These are phyloP conservation scores for Scortum barcoo DNA, from an alignment of 2,113 vertebrate genomes.

Conservation along the genomic window DNA sequence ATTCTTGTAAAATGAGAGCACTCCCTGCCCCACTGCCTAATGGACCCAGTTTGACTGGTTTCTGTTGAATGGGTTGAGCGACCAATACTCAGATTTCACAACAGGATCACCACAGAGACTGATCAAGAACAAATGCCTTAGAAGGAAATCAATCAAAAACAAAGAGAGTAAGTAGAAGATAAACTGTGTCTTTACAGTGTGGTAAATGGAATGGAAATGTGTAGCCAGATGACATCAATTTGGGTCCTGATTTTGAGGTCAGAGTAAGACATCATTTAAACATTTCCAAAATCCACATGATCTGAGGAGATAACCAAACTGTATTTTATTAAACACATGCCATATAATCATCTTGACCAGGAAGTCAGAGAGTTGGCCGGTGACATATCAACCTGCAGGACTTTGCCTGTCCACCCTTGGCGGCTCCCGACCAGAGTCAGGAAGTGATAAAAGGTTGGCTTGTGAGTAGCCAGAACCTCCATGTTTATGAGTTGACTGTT, in stretches of 20 bases:
- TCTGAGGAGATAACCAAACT: not conserved
- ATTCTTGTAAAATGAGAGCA: slow-evolving; percentile 56
- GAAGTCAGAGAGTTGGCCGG: not conserved
- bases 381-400: too few relatives aligned
- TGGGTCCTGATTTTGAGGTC: not conserved
- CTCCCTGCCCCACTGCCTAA: slow-evolving; percentile 22
- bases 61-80: slow-evolving; percentile 49
- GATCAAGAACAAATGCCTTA: not conserved
- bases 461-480: too few relatives aligned
- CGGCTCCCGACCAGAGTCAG: too few relatives aligned
- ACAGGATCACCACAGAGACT: slow-evolving; percentile 36
- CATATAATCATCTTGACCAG: not conserved
- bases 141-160: not conserved
- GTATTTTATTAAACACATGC: not conserved
- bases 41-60: slow-evolving; percentile 76
- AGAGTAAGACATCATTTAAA: slow-evolving; percentile 6
- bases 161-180: not conserved
- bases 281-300: not conserved
- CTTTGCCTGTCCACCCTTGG: too few relatives aligned
- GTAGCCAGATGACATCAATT: not conserved
- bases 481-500: too few relatives aligned
- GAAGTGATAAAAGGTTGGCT: too few relatives aligned
- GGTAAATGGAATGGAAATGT: not conserved
- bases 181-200: not conserved
- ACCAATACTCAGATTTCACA: slow-evolving; percentile 69